Base-by-base conservation (phyloP, 1,140 invertebrate species). In the Leguminivora glycinivorella region DNA sequence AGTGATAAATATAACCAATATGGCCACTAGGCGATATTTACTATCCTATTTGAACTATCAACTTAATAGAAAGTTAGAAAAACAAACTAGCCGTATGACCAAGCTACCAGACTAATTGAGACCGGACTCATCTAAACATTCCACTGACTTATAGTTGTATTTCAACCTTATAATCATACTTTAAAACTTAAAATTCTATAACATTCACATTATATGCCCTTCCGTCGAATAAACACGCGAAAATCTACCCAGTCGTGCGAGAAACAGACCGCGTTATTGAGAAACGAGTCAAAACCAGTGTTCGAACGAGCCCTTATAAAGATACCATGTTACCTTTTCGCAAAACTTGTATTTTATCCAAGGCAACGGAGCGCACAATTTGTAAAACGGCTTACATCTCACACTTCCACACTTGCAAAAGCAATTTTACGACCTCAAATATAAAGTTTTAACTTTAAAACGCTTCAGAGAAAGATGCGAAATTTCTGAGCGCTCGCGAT, bases 251-350 rank as follows among this genome's bases (percentile, higher is more conserved):
- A 52, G 22, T 52, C 17, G 6, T 52, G 47, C 3, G 19, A 22
- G 47, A 22, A 52, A 22, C 47, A 52, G 19, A 22, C 17, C 10
- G 22, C 19, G 47, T 22, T 52, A 10, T n/a, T 74, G 81, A 79
- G 74, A 81, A 76, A 77, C 78, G 76, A 76, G 80, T 73, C 71
- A 69, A 70, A 70, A 78, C 79, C 74, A 72, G 77, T 83, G 78
- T 76, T 72, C 60, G 73, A 74, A 71, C 52, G 73, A 77, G 72
- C 75, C 74, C 77, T 76, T 78, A 76, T 75, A 75, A 75, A 72
- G 74, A 70, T 69, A 63, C 29, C 29, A 68, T 14, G 10, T 40
- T 69, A 67, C 25, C 67, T 17, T 70, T 69, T 71, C 24, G 34
- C 40, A 67, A 67, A 60, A 22, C 12, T 56, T 26, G 29, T 43